Base-by-base conservation (phyloP, 2,888 invertebrate genomes). In the Melinopterus prodromus region DNA sequence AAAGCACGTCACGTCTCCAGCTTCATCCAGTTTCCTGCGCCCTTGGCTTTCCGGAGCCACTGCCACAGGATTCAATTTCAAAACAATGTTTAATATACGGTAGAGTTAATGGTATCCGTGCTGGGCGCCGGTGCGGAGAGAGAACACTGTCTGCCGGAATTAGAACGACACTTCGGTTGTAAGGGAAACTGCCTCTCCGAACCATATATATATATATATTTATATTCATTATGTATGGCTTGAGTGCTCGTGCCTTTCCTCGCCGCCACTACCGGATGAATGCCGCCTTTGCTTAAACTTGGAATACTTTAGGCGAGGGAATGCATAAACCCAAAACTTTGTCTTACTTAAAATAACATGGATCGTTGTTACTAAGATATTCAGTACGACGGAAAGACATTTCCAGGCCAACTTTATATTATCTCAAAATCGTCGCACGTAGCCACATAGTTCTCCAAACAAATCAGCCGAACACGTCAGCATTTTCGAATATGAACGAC, bases 151-250 rank as follows among this genome's bases (percentile, higher is more conserved):
- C 53, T 53, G 53, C 53, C 53, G 53, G 53, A 9, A 53, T 53
- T 53, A 53, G 53, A 9, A 12, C 53, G 53, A 53, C 53, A 53
- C 53, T 53, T 12, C 53, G 53, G 53, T 12, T 53, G 12, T 53
- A 53, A 53, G 53, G 53, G 53, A 53, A 53, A 53, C 53, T 53
- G 53, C 53, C 53, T 12, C 53, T 6, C 53, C 53, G 53, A 53
- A 53, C 53, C 53, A 53, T 53, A 53, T 53, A 53, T 53, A 53
- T 53, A 53, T 26, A 26, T 53, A 53, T 53, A 53, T 53, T 53
- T 53, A 53, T 53, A 53, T 53, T 53, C 53, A 53, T 53, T 53
- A 53, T 53, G 53, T 53, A 53, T 53, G 53, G 53, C 53, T 53
- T 53, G 53, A 53, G 53, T 53, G 53, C 9, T 12, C 12, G 53